Percentiles rank a stretch among this genome's conserved stretches.
Conservation (phyloP, 64 coral and sea anemone species). For the Acropora tenuis region DNA sequence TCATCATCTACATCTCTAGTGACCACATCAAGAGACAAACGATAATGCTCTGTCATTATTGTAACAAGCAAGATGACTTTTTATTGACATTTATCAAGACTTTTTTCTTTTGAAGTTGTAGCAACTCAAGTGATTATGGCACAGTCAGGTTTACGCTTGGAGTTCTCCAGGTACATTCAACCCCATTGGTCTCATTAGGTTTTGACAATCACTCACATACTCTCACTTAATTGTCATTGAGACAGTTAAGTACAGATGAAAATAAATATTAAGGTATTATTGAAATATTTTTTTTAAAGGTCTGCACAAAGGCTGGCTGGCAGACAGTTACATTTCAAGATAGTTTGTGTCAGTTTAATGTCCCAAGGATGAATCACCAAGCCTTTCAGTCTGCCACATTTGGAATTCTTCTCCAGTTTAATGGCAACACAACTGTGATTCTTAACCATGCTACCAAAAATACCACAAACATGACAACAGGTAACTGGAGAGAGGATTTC, state of each 20-base stretch:
- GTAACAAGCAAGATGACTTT: not conserved
- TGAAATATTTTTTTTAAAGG: not conserved
- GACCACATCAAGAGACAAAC: too few species aligned
- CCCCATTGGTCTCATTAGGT: too few species aligned
- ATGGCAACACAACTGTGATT: constrained; percentile 36
- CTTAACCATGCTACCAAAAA: constrained; percentile 2
- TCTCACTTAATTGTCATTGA: too few species aligned
- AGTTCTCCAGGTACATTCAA: constrained; percentile 19
- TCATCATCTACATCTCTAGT: too few species aligned
- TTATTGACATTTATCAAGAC: too few species aligned
- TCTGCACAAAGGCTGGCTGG: constrained; percentile 54
- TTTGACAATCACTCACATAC: too few species aligned
- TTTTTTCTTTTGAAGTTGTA: constrained; percentile 34
- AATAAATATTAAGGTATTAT: not conserved
- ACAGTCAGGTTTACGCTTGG: constrained; percentile 24
- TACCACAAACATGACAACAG: constrained; percentile 31
- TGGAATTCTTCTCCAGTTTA: constrained; percentile 56
- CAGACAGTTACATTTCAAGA: constrained; percentile 10
- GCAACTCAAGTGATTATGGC: constrained; percentile 38
- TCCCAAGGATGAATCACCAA: constrained; percentile 45
- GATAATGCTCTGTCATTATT: too few species aligned
- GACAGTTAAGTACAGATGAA: not conserved
- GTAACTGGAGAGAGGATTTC: not conserved
- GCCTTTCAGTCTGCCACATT: constrained; percentile 42
- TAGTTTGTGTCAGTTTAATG: constrained; percentile 22